Evolutionary conservation across 2,113 vertebrate species (phyloP), one percentile per base, ranked within the genome.

Genomic region (Chloropsis cyanopogon): DNA sequence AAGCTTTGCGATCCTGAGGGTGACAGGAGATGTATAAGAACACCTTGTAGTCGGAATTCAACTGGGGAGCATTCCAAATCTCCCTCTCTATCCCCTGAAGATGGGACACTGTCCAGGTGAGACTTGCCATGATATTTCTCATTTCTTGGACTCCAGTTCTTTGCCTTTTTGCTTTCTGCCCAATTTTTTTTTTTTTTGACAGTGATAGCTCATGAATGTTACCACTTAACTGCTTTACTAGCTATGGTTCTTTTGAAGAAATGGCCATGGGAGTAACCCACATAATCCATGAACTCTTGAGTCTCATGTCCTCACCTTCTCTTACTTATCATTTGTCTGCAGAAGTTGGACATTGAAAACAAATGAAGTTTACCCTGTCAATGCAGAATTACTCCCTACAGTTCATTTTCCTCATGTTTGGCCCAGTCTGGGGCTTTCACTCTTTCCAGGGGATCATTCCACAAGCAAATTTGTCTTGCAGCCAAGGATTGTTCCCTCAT

Each of bases 401-500:
- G 31, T 81, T 93, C 2, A 47, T 84, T 72, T 95, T 93, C 47
- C 24, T 88, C 46, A 68, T 68, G 39, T 69, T 89, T 93, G 77
- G 81, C 84, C 81, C n/a, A 75, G 71, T 66, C 31, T 78, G 28
- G 52, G 52, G 14, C 56, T 92, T 94, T 89, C 39, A 44, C 31
- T 70, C 54, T 70, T 93, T 90, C 41, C 68, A 82, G 52, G 28
- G 23, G 71, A 86, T 70, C 29, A 68, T 56, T 93, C 88, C 71
- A 88, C 59, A 95, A 85, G n/a, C 20, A 82, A 76, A 72, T 76
- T 15, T 90, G 79, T 79, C 53, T 79, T 73, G 50, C 25, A 85
- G 88, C 78, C 78, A 91, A 82, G 57, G 50, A 80, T 85, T 85
- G 66, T 86, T 88, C 82, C 64, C 31, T 95, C 59, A 59, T 82